Percentiles rank a stretch among this genome's conserved stretches.
Conservation (phyloP, 2,797 vertebrate species). For the Semotilus atromaculatus region DNA sequence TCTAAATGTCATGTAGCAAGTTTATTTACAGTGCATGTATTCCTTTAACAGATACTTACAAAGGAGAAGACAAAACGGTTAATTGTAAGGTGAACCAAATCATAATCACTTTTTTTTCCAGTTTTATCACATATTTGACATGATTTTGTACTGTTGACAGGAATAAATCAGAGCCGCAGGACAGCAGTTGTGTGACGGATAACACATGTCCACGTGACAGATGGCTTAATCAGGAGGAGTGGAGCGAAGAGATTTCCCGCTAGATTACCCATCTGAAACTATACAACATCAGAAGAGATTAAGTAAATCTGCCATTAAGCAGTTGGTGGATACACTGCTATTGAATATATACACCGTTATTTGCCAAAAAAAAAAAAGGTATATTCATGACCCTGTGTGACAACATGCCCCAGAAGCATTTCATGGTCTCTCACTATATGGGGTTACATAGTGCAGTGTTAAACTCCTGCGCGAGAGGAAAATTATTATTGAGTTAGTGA, state of each 20-base stretch:
- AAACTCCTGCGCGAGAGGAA: neutral
- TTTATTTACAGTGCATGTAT: neutral
- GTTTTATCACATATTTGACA: neutral
- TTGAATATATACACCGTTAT: neutral
- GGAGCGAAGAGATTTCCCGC: slow-evolving; percentile 43
- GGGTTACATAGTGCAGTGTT: neutral
- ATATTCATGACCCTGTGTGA: neutral
- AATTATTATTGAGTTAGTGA: neutral
- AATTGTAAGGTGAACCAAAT: neutral
- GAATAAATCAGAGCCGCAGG: neutral
- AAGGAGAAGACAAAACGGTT: neutral
- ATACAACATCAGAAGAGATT: slow-evolving; percentile 50
- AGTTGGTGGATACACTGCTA: slow-evolving; percentile 23
- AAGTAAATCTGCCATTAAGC: slow-evolving; percentile 63
- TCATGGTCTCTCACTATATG: too few species aligned
- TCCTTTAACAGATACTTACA: neutral
- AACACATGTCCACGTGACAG: slow-evolving; percentile 62
- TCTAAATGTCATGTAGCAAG: neutral
- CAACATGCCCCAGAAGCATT: neutral
- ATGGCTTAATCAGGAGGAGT: slow-evolving; percentile 58
- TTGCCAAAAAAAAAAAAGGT: neutral
- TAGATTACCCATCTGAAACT: slow-evolving; percentile 60
- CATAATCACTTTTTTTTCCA: neutral
- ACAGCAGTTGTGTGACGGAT: neutral
- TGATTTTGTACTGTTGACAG: neutral